Conservation (phyloP, 1,140 invertebrate genomes). For the Andricus grossulariae region DNA sequence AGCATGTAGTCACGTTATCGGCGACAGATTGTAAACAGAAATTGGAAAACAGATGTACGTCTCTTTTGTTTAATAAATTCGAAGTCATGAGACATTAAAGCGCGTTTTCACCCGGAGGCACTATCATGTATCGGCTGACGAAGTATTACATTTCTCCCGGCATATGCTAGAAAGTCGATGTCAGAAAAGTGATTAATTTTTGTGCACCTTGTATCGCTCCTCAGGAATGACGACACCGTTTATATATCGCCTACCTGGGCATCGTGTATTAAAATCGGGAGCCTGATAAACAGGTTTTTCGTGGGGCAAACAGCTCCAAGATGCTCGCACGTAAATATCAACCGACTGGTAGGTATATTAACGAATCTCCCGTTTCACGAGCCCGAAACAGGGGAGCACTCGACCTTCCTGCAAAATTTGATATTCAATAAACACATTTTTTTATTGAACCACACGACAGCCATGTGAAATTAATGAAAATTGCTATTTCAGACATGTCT, state of each 20-base stretch:
- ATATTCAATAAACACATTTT: constrained; percentile 11
- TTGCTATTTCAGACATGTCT: background rate
- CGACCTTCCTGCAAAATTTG: constrained; percentile 4
- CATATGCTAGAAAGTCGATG: constrained; percentile 40
- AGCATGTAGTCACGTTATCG: background rate
- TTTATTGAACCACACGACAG: background rate
- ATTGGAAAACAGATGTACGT: constrained; percentile 2
- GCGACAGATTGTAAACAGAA: background rate
- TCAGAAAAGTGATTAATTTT: constrained; percentile 57
- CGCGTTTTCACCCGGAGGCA: constrained; percentile 1
- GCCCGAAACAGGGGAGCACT: constrained; percentile 9
- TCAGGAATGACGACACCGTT: constrained; percentile 46
- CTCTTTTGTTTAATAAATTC: background rate
- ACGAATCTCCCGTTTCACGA: constrained; percentile 49
- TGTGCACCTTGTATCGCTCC: constrained; percentile 50
- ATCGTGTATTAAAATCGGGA: constrained; percentile 47
- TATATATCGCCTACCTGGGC: constrained; percentile 28
- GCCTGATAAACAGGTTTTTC: constrained; percentile 50
- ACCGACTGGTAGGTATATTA: constrained; percentile 44
- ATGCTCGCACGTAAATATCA: constrained; percentile 49
- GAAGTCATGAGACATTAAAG: background rate
- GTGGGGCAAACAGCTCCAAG: constrained; percentile 44
- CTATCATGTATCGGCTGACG: constrained; percentile 20
- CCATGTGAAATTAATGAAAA: background rate
- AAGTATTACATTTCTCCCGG: constrained; percentile 15